Conservation (phyloP, 1,140 invertebrate genomes). For the Cydia strobilella region DNA sequence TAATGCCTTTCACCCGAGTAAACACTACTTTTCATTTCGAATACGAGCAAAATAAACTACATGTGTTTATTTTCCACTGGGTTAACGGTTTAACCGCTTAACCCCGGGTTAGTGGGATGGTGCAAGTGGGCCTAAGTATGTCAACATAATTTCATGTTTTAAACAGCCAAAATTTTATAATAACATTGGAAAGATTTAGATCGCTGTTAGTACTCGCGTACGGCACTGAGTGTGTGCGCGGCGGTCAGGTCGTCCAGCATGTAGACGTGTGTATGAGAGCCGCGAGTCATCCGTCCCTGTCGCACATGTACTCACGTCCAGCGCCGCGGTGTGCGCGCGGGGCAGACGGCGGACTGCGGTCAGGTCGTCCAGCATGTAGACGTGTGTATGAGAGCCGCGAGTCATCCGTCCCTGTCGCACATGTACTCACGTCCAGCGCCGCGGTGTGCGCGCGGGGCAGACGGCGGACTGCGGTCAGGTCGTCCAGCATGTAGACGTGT, state of each 20-base stretch:
- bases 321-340: conserved; percentile 42
- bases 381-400: conserved; percentile 81
- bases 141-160: too few relatives aligned
- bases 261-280: conserved; percentile 85
- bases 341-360: conserved; percentile 46
- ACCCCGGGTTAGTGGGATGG: too few relatives aligned
- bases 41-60: too few relatives aligned
- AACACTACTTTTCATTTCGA: too few relatives aligned
- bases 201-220: conserved; percentile 45
- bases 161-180: too few relatives aligned
- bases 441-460: conserved; percentile 42
- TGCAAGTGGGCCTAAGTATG: too few relatives aligned
- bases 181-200: too few relatives aligned
- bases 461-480: conserved; percentile 75
- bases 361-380: conserved; percentile 87
- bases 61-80: too few relatives aligned
- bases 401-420: not conserved
- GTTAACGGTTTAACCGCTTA: too few relatives aligned
- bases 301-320: conserved; percentile 40
- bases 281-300: too few relatives aligned
- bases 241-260: conserved; percentile 84
- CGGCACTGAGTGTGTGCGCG: conserved; percentile 42
- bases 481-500: conserved; percentile 88
- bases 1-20: too few relatives aligned
- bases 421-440: conserved; percentile 43